Conservation (phyloP, 64 coral and sea anemone species). For the Stylophora pistillata region DNA sequence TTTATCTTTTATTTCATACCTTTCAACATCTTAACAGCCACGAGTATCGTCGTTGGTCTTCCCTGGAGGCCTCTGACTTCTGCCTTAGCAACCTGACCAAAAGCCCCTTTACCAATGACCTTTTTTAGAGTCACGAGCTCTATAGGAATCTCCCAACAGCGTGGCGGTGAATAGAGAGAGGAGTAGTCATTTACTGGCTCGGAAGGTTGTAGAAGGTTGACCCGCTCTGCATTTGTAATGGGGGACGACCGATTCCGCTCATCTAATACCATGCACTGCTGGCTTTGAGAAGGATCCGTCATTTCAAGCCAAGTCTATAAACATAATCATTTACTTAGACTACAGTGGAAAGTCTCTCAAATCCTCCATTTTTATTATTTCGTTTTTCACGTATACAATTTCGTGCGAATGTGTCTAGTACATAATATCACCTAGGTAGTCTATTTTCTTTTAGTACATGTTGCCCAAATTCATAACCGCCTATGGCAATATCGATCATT, state of each 20-base stretch:
- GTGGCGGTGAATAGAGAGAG: not conserved
- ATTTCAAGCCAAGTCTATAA: not conserved
- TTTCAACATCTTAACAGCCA: slow-evolving; percentile 52
- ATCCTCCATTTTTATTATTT: too few species aligned
- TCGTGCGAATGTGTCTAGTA: too few species aligned
- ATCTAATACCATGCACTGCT: not conserved
- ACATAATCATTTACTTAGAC: too few species aligned
- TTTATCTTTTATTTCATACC: slow-evolving; percentile 26
- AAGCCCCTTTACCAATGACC: slow-evolving; percentile 60
- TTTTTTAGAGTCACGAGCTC: slow-evolving; percentile 4
- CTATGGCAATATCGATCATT: too few species aligned
- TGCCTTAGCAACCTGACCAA: slow-evolving; percentile 63
- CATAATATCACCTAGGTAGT: too few species aligned
- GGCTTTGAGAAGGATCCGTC: not conserved
- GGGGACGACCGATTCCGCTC: not conserved
- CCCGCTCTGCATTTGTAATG: not conserved
- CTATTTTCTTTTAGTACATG: too few species aligned
- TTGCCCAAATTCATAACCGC: too few species aligned
- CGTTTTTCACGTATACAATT: too few species aligned
- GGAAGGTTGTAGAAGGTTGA: not conserved
- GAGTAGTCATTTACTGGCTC: not conserved
- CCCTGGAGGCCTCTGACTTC: not conserved
- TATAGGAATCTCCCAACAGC: slow-evolving; percentile 21
- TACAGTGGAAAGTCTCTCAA: too few species aligned
- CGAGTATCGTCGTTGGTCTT: not conserved